These are phyloP conservation scores for Carassius carassius DNA, from an alignment of 2,113 vertebrate genomes.

Conservation along the genomic window DNA sequence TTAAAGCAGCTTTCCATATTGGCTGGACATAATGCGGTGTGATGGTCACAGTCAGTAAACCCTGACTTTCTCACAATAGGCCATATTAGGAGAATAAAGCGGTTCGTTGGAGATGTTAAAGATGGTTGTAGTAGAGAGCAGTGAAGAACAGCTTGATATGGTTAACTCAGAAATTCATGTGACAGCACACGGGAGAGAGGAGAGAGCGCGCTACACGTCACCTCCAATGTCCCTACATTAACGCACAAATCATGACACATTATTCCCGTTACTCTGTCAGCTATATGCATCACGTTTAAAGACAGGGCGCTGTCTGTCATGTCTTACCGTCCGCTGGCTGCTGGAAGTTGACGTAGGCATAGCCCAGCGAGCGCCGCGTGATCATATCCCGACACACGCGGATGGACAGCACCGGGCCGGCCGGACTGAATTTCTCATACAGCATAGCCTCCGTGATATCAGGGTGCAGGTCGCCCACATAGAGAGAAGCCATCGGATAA, in stretches of 20 bases:
- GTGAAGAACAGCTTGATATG: not conserved
- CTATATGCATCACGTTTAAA: not conserved
- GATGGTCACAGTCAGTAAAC: not conserved
- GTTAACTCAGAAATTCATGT: constrained; percentile 3
- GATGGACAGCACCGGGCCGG: constrained; percentile 97
- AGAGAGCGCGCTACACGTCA: not conserved
- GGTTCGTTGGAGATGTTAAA: not conserved
- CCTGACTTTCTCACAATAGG: not conserved
- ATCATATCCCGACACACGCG: constrained; percentile 99
- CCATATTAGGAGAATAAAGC: constrained; percentile 1
- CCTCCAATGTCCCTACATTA: not conserved
- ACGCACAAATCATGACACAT: constrained; percentile 23
- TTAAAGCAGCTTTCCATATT: not conserved
- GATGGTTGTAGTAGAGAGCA: not conserved
- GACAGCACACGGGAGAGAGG: not conserved
- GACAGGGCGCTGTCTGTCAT: not conserved
- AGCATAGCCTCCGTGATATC: constrained; percentile 99
- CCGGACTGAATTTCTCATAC: constrained; percentile 99
- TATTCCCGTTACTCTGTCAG: constrained; percentile 26
- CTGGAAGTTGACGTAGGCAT: constrained; percentile 99
- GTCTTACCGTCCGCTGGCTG: constrained; percentile 94
- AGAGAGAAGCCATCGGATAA: constrained; percentile 98
- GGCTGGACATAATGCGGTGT: constrained; percentile 18
- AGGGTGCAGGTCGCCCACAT: constrained; percentile 97
- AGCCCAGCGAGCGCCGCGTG: constrained; percentile 94